A percentile compares a stretch with the other conserved stretches of the same genome.
These are phyloP conservation scores for Eumacrocentrus americanus DNA, from an alignment of 2,888 invertebrate genomes.

Conservation along the genomic window DNA sequence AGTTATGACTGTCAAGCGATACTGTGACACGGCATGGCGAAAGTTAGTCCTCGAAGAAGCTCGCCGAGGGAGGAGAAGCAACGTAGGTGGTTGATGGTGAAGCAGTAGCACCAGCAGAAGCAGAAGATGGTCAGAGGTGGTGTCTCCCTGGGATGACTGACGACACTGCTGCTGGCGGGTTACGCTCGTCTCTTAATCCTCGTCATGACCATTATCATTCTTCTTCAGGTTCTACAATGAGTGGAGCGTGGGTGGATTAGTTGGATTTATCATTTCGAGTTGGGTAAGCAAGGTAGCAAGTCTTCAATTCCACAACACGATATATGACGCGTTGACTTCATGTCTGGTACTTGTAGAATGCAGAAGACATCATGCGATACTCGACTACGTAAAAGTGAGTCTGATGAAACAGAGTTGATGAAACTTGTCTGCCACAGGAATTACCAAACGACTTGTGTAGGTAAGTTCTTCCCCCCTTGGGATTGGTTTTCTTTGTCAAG, in stretches of 20 bases:
- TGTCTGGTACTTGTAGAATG: constrained; percentile 10
- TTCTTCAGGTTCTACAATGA: too few species aligned
- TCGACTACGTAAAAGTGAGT: background rate
- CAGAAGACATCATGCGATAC: background rate
- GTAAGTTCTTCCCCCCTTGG: background rate
- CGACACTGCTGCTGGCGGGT: too few species aligned
- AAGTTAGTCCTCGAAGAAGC: too few species aligned
- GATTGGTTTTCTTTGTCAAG: constrained; percentile 4
- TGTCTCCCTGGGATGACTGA: too few species aligned
- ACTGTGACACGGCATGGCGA: too few species aligned
- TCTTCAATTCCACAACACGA: background rate
- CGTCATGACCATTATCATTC: too few species aligned
- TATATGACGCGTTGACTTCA: background rate
- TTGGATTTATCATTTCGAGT: background rate
- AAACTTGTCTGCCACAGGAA: constrained; percentile 2
- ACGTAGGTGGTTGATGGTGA: too few species aligned
- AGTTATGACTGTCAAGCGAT: constrained; percentile 5
- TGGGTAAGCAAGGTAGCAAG: background rate
- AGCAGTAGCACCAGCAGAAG: too few species aligned
- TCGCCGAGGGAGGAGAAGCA: too few species aligned
- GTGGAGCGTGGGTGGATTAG: too few species aligned
- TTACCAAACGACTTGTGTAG: background rate
- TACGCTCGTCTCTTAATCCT: too few species aligned
- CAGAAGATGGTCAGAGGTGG: too few species aligned
- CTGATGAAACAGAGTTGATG: constrained; percentile 3